phyloP scores from a whole-genome alignment of 2,888 invertebrate species.

The Cremastobaeus sp. region DNA sequence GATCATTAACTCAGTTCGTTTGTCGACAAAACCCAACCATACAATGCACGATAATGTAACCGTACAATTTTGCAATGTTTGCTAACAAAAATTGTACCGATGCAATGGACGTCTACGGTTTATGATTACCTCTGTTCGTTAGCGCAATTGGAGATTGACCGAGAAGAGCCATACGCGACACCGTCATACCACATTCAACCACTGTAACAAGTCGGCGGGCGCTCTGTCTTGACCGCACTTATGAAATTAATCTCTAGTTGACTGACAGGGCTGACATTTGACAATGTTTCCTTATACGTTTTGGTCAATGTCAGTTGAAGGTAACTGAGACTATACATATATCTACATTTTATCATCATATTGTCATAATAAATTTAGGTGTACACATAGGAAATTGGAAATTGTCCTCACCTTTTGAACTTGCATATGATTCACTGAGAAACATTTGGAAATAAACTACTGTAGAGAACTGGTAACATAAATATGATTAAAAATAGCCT shows the following conservation, averaged over 20 bases:
- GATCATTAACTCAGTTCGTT: not conserved
- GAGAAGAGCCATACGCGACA: constrained; percentile 36
- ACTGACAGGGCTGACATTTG: constrained; percentile 46
- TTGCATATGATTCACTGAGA: too few species aligned
- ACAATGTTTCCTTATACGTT: constrained; percentile 28
- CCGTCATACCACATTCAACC: constrained; percentile 43
- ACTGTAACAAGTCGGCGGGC: constrained; percentile 44
- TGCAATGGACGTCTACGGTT: constrained; percentile 39
- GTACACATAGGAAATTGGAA: not conserved
- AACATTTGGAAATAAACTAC: too few species aligned
- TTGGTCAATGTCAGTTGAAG: not conserved
- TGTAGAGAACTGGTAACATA: too few species aligned
- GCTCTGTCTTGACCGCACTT: constrained; percentile 44
- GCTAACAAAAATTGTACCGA: constrained; percentile 30
- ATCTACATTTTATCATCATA: too few species aligned
- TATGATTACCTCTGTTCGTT: constrained; percentile 42
- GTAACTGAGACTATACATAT: too few species aligned
- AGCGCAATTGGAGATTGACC: constrained; percentile 43
- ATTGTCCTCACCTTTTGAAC: not conserved
- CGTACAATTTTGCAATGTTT: not conserved
- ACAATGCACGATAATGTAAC: not conserved
- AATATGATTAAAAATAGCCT: too few species aligned
- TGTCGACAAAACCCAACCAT: not conserved
- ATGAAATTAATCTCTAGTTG: constrained; percentile 52
- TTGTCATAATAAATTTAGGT: too few species aligned